These are phyloP conservation scores for Callimico goeldii DNA, from an alignment of 2,797 vertebrate species.

Conservation along the genomic window DNA sequence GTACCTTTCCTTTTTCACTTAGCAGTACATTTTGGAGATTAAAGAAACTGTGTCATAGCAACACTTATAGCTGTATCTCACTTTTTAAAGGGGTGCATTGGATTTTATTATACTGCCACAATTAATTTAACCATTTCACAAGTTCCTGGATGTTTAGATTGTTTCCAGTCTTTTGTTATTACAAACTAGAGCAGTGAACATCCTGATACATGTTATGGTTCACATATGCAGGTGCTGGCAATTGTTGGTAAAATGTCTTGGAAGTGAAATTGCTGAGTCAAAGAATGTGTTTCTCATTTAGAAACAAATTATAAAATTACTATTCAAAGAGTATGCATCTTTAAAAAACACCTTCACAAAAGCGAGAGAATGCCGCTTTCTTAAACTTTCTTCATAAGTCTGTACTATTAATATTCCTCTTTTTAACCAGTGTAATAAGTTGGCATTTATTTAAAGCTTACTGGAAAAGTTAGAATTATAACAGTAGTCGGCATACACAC, in stretches of 20 bases:
- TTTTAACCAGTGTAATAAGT: background rate
- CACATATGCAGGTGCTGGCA: background rate
- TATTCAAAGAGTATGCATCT: background rate
- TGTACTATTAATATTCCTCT: background rate
- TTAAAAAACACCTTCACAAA: background rate
- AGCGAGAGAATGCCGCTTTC: background rate
- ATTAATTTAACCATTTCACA: background rate
- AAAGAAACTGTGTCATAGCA: background rate
- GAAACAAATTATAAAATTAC: constrained; percentile 33
- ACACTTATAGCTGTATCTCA: background rate
- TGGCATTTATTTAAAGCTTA: background rate
- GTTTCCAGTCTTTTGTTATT: background rate
- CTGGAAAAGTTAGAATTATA: background rate
- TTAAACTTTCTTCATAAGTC: background rate
- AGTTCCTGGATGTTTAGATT: background rate
- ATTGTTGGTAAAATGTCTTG: background rate
- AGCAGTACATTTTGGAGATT: background rate
- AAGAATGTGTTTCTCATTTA: constrained; percentile 18
- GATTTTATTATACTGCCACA: background rate
- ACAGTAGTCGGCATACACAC: background rate
- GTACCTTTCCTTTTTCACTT: background rate
- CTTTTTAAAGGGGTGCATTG: background rate
- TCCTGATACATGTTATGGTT: background rate
- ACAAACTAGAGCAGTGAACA: background rate
- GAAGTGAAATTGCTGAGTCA: constrained; percentile 35